Conservation (phyloP, 2,797 vertebrate genomes). For the Leptatherina wallacei region DNA sequence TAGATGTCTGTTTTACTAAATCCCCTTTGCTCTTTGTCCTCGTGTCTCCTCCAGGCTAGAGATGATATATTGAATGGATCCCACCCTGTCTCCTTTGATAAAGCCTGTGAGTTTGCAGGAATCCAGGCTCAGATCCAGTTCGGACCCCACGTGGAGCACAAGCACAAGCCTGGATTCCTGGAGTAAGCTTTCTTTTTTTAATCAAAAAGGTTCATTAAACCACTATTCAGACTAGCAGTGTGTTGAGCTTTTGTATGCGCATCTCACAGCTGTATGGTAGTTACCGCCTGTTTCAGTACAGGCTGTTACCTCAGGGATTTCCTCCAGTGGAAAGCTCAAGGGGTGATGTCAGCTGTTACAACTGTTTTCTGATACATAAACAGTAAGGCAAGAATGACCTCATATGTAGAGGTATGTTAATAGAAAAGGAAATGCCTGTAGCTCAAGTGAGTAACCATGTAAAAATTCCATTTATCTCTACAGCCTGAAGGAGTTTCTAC, state of each 20-base stretch:
- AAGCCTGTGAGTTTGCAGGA: conserved; percentile 96
- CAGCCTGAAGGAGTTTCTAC: conserved; percentile 98
- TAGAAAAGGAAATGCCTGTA: conserved; percentile 67
- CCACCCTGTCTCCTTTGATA: conserved; percentile 98
- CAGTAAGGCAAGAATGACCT: conserved; percentile 66
- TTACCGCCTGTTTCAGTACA: conserved; percentile 43
- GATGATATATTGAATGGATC: conserved; percentile 99
- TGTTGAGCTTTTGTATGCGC: conserved; percentile 21
- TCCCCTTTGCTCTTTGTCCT: conserved; percentile 18
- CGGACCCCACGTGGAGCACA: conserved; percentile 96
- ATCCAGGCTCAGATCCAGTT: conserved; percentile 99
- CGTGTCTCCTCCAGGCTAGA: conserved; percentile 86
- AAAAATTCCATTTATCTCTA: conserved; percentile 65
- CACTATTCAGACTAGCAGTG: conserved; percentile 12
- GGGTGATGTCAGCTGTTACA: conserved; percentile 72
- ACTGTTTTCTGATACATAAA: conserved; percentile 69
- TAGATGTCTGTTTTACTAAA: conserved; percentile 36
- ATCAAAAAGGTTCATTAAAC: conserved; percentile 35
- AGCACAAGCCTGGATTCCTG: conserved; percentile 98
- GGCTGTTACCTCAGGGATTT: conserved; percentile 62
- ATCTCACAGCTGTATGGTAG: conserved; percentile 36
- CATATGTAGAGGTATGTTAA: conserved; percentile 68
- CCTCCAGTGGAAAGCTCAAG: conserved; percentile 58
- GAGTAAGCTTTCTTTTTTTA: conserved; percentile 86
- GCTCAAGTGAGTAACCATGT: conserved; percentile 62